A percentile compares a stretch with the other conserved stretches of the same genome.
phyloP scores from a whole-genome alignment of 2,797 vertebrate genomes.

The Danio choprae region DNA sequence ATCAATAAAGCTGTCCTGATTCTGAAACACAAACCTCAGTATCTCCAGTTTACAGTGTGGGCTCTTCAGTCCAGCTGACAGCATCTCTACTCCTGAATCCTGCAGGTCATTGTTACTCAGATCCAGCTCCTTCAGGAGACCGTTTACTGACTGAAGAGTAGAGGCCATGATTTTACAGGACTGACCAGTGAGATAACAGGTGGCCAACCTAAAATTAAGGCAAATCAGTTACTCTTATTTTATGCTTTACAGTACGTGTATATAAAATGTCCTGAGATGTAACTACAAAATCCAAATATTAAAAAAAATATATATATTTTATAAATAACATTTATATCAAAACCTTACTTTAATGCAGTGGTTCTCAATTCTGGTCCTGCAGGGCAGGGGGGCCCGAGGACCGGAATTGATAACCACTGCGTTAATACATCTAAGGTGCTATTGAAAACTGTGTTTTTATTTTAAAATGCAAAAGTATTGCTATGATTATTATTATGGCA shows the following conservation, averaged over 20 bases:
- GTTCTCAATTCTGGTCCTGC: too few species aligned
- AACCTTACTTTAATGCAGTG: not conserved
- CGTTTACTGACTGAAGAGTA: conserved; percentile 13
- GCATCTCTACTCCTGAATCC: conserved; percentile 37
- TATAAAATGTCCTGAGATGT: not conserved
- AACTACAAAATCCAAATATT: not conserved
- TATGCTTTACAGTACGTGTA: not conserved
- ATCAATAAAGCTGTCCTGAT: not conserved
- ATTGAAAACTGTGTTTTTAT: too few species aligned
- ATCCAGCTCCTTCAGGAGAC: conserved; percentile 22
- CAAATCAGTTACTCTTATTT: not conserved
- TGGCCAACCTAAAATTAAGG: conserved; percentile 6
- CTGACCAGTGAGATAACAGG: conserved; percentile 22
- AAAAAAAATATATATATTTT: too few species aligned
- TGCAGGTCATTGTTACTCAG: conserved; percentile 44
- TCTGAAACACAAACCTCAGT: conserved; percentile 38
- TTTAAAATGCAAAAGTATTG: too few species aligned
- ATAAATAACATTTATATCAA: not conserved
- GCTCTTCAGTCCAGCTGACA: conserved; percentile 28
- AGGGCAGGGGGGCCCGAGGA: too few species aligned
- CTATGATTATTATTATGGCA: too few species aligned
- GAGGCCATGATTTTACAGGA: conserved; percentile 2
- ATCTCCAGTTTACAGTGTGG: conserved; percentile 35
- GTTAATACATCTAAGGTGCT: too few species aligned
- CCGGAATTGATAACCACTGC: too few species aligned